Percentiles rank a stretch among this genome's conserved stretches.
phyloP scores from a whole-genome alignment of 2,797 vertebrate species.

The Neosilurus hyrtlii region DNA sequence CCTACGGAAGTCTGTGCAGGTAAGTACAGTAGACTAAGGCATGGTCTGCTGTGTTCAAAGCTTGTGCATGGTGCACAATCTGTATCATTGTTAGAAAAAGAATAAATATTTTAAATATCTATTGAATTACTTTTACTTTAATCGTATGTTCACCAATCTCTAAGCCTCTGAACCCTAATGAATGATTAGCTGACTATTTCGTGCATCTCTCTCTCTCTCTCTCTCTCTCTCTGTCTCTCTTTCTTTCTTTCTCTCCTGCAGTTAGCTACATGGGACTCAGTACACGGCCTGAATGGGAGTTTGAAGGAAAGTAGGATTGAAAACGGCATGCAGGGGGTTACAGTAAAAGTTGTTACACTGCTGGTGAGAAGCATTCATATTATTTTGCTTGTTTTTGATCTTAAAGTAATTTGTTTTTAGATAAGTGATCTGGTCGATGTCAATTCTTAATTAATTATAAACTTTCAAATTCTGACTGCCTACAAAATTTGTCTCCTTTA shows the following conservation, averaged over 20 bases:
- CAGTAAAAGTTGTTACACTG: conserved; percentile 93
- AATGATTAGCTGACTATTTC: not conserved
- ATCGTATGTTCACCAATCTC: not conserved
- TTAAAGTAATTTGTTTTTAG: not conserved
- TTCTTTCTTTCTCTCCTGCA: conserved; percentile 53
- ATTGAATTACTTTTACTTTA: not conserved
- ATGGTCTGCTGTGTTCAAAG: no score
- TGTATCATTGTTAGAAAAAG: not conserved
- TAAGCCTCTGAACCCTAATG: not conserved
- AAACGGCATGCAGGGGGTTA: conserved; percentile 92
- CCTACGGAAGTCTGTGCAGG: no score
- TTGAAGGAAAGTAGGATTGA: conserved; percentile 93
- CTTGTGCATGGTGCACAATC: not conserved
- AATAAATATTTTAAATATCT: not conserved
- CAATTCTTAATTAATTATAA: not conserved
- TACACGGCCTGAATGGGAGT: conserved; percentile 90
- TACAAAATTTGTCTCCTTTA: no score
- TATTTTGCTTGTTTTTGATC: not conserved
- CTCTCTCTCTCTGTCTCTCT: conserved; percentile 14
- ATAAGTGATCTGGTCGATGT: no score
- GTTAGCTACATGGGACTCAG: conserved; percentile 93
- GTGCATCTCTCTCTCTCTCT: not conserved
- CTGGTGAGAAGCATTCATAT: conserved; percentile 78
- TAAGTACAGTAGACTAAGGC: no score
- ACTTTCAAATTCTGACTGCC: not conserved